Conservation (phyloP, 2,888 invertebrate species). For the Uloborus plumipes region DNA sequence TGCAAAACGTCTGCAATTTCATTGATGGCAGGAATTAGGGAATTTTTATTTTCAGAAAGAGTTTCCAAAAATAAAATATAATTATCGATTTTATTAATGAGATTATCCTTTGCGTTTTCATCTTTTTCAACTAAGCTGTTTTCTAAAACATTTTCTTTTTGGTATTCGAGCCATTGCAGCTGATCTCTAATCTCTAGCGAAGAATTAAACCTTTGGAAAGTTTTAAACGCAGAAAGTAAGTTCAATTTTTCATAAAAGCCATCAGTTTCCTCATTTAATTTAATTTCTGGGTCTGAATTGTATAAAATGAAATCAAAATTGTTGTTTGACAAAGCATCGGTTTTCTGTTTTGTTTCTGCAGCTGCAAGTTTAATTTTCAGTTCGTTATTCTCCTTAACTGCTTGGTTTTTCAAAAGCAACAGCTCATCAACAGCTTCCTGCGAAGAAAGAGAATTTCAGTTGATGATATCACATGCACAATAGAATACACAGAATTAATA, state of each 20-base stretch:
- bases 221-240: no score
- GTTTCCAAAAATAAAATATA: slow-evolving; percentile 35
- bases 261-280: no score
- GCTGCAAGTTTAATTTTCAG: slow-evolving; percentile 22
- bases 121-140: neutral
- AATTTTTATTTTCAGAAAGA: slow-evolving; percentile 3
- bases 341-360: no score
- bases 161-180: slow-evolving; percentile 23
- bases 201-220: no score
- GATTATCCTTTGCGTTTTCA: slow-evolving; percentile 3
- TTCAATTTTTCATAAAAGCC: no score
- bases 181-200: no score
- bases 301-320: no score
- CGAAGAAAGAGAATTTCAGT: slow-evolving; percentile 10
- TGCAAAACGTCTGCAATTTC: slow-evolving; percentile 31
- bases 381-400: slow-evolving; percentile 28
- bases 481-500: no score
- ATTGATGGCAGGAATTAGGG: slow-evolving; percentile 12
- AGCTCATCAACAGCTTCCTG: slow-evolving; percentile 75
- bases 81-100: slow-evolving; percentile 29
- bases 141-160: slow-evolving; percentile 10
- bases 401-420: slow-evolving; percentile 47
- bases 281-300: no score
- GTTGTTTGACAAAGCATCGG: no score
- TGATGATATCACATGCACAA: neutral